Conservation (phyloP, 2,888 invertebrate genomes). For the Nineta flava region DNA sequence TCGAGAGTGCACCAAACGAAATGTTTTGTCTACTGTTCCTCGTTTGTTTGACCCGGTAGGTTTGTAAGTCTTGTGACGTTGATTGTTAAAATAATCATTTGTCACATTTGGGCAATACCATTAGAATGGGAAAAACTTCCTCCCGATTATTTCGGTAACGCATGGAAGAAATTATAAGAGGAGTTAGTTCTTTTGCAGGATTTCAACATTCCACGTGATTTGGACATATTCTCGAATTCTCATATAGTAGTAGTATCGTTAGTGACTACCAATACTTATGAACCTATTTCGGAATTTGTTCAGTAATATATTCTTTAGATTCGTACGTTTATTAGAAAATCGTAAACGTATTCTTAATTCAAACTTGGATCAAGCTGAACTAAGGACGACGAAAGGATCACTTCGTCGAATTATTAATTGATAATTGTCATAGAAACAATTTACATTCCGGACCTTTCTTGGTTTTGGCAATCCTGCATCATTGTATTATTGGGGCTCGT, state of each 20-base stretch:
- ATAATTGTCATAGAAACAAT: neutral
- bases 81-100: neutral
- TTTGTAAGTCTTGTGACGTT: neutral
- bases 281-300: neutral
- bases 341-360: neutral
- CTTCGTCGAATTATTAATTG: no score
- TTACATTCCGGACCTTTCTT: neutral
- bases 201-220: neutral
- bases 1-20: neutral
- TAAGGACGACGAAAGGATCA: neutral
- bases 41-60: neutral
- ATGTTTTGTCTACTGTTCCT: neutral
- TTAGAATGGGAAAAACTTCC: constrained; percentile 2
- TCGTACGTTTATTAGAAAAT: no score
- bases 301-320: no score
- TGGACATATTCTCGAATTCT: neutral
- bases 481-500: neutral
- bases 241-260: neutral
- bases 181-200: neutral
- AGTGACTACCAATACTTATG: neutral
- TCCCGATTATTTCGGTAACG: neutral
- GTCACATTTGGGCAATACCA: neutral
- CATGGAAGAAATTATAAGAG: neutral
- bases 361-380: neutral
- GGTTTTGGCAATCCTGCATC: neutral